Conservation (phyloP, 2,113 vertebrate species). For the Euleptes europaea region DNA sequence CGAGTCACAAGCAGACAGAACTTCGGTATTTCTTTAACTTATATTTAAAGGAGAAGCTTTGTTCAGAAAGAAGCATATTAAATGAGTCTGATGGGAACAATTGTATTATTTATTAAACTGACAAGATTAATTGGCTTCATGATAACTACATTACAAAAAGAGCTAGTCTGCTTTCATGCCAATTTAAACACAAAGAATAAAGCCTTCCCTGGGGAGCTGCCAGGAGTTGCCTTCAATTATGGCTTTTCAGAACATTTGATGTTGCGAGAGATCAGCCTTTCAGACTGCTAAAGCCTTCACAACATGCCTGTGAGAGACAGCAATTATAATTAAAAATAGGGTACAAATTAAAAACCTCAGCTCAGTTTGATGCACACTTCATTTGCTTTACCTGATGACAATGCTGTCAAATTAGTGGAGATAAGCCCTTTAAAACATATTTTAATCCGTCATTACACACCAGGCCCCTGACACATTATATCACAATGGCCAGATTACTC, state of each 20-base stretch:
- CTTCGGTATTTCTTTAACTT: conserved; percentile 56
- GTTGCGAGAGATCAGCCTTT: conserved; percentile 51
- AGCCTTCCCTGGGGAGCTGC: conserved; percentile 62
- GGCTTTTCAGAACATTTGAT: conserved; percentile 65
- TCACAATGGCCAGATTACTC: conserved; percentile 5
- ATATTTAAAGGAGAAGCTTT: conserved; percentile 33
- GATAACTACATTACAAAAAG: conserved; percentile 45
- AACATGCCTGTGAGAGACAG: conserved; percentile 44
- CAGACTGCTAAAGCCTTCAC: conserved; percentile 52
- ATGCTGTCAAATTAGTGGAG: conserved; percentile 36
- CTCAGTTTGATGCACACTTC: conserved; percentile 48
- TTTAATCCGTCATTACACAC: conserved; percentile 3
- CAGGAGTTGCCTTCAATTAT: conserved; percentile 64
- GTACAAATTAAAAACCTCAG: conserved; percentile 50
- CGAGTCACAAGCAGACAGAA: conserved; percentile 31
- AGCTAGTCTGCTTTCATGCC: conserved; percentile 66
- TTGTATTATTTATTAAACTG: conserved; percentile 72
- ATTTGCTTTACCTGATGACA: conserved; percentile 51
- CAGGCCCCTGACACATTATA: conserved; percentile 31
- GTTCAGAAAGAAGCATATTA: conserved; percentile 67
- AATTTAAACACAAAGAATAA: conserved; percentile 68
- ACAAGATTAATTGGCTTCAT: conserved; percentile 70
- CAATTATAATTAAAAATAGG: conserved; percentile 61
- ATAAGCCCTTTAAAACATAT: not conserved
- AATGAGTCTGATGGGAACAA: conserved; percentile 64